Conservation (phyloP, 2,888 invertebrate species). For the Chorisops tibialis region DNA sequence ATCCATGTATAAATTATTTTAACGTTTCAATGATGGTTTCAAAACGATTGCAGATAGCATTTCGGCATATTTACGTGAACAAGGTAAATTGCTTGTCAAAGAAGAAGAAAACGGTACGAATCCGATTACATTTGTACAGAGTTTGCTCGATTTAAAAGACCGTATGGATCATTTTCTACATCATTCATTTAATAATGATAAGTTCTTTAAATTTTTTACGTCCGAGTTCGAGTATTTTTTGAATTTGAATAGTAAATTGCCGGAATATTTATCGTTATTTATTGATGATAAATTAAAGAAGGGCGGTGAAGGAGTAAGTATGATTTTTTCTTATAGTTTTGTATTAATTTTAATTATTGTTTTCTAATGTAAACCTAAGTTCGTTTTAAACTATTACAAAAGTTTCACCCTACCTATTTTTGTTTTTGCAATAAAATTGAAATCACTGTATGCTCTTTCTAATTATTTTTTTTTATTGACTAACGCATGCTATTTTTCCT, state of each 20-base stretch:
- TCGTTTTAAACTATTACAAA: too few relatives aligned
- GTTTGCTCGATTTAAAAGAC: slow-evolving; percentile 93
- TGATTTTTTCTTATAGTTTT: neutral
- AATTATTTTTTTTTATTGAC: too few relatives aligned
- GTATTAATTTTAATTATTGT: too few relatives aligned
- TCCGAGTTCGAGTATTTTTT: slow-evolving; percentile 98
- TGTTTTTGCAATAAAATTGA: too few relatives aligned
- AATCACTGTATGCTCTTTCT: too few relatives aligned
- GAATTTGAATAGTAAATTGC: slow-evolving; percentile 94
- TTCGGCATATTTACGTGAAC: slow-evolving; percentile 89
- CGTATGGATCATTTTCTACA: slow-evolving; percentile 96
- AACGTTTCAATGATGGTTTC: slow-evolving; percentile 87
- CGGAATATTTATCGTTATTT: slow-evolving; percentile 96
- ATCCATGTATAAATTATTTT: slow-evolving; percentile 96
- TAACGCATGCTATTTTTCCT: too few relatives aligned
- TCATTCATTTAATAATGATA: slow-evolving; percentile 95
- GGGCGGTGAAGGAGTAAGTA: slow-evolving; percentile 91
- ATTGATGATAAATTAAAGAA: slow-evolving; percentile 99
- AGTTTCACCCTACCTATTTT: too few relatives aligned
- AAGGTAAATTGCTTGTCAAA: slow-evolving; percentile 92
- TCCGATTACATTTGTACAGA: slow-evolving; percentile 92
- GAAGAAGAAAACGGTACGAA: slow-evolving; percentile 80
- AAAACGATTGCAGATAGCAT: slow-evolving; percentile 96
- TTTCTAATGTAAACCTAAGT: too few relatives aligned
- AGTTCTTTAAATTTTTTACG: slow-evolving; percentile 97